These are phyloP conservation scores for Gastrophysa polygoni DNA, from an alignment of 2,888 invertebrate species.

Conservation along the genomic window DNA sequence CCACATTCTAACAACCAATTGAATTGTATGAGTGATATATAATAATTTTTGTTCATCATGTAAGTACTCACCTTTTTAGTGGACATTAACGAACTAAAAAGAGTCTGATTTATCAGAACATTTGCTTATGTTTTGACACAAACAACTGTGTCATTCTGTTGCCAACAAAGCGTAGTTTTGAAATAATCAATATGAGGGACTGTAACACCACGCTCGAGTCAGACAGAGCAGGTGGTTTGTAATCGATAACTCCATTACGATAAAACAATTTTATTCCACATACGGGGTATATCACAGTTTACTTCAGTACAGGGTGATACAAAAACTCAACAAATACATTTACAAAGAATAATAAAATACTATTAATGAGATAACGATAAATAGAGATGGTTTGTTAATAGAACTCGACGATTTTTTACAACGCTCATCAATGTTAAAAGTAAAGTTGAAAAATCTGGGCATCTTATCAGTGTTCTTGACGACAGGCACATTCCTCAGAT, in stretches of 20 bases:
- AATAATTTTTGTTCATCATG: no score
- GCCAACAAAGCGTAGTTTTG: slow-evolving; percentile 37
- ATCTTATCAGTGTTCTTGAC: slow-evolving; percentile 49
- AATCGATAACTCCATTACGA: slow-evolving; percentile 5
- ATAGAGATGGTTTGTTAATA: neutral
- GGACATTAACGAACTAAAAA: slow-evolving; percentile 39
- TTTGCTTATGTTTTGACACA: slow-evolving; percentile 35
- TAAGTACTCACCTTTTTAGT: slow-evolving; percentile 42
- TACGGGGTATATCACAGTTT: slow-evolving; percentile 15
- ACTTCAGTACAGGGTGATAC: slow-evolving; percentile 17
- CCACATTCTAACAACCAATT: slow-evolving; percentile 33
- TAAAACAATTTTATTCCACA: slow-evolving; percentile 8
- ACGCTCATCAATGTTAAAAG: slow-evolving; percentile 33
- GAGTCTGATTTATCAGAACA: slow-evolving; percentile 12
- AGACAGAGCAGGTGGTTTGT: slow-evolving; percentile 1
- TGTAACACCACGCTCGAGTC: neutral
- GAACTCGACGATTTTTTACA: slow-evolving; percentile 32
- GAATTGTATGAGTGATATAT: neutral
- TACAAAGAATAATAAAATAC: slow-evolving; percentile 11
- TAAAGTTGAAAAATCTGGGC: slow-evolving; percentile 44
- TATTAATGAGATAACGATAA: neutral
- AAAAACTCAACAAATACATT: neutral
- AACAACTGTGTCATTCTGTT: slow-evolving; percentile 43
- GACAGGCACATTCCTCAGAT: slow-evolving; percentile 49
- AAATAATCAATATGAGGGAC: slow-evolving; percentile 46